Conservation (phyloP, 2,113 vertebrate species). For the Gopherus flavomarginatus region DNA sequence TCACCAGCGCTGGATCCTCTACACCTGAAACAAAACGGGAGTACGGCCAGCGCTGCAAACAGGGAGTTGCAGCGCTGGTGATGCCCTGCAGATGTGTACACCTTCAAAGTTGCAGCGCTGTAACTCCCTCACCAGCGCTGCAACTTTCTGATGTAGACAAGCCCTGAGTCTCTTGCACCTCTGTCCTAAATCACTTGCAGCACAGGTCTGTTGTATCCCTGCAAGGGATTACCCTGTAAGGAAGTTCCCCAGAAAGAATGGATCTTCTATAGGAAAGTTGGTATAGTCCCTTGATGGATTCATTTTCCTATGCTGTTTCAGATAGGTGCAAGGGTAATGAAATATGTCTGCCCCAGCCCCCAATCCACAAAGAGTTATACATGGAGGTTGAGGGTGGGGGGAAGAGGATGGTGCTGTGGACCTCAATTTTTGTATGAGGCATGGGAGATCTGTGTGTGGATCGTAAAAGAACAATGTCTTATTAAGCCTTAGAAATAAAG, state of each 20-base stretch:
- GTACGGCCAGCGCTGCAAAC: too few species aligned
- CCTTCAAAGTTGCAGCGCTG: too few species aligned
- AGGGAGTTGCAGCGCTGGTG: too few species aligned
- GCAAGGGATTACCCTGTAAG: neutral
- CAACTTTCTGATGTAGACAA: too few species aligned
- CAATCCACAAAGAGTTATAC: neutral
- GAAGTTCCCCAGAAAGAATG: neutral
- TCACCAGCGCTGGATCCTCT: too few species aligned
- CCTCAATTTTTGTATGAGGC: rapidly evolving
- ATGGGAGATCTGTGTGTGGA: neutral
- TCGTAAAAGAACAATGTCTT: neutral
- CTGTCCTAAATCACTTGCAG: neutral
- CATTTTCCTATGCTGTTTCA: neutral
- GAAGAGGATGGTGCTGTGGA: neutral
- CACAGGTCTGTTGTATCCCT: neutral
- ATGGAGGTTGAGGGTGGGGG: neutral
- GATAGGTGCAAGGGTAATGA: neutral
- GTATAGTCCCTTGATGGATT: neutral
- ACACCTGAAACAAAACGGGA: too few species aligned
- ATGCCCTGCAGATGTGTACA: too few species aligned
- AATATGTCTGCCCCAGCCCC: neutral
- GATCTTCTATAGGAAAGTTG: neutral
- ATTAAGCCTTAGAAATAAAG: neutral
- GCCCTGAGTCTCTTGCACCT: neutral
- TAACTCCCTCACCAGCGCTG: too few species aligned